These are phyloP conservation scores for Euphydryas editha DNA, from an alignment of 2,888 invertebrate species.

Conservation along the genomic window DNA sequence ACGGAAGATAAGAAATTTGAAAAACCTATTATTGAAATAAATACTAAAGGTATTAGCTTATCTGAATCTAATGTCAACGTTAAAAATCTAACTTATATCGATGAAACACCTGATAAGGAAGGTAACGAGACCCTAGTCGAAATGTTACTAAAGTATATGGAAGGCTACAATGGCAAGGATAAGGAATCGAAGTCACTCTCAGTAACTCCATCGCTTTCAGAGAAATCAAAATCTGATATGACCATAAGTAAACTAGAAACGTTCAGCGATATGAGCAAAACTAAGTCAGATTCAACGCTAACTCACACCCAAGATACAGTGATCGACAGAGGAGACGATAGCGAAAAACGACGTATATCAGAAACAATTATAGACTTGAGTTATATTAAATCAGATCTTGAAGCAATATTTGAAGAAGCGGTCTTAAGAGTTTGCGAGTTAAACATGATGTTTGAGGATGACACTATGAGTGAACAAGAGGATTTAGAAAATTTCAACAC, in stretches of 20 bases:
- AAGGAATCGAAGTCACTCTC: constrained; percentile 62
- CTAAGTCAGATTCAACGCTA: constrained; percentile 76
- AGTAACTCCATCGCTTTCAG: constrained; percentile 69
- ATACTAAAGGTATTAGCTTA: constrained; percentile 59
- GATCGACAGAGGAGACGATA: constrained; percentile 64
- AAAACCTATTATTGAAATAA: constrained; percentile 65
- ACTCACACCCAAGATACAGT: constrained; percentile 78
- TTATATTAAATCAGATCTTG: constrained; percentile 70
- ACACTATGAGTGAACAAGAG: constrained; percentile 74
- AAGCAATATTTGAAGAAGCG: constrained; percentile 70
- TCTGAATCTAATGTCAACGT: constrained; percentile 72
- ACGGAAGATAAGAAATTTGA: constrained; percentile 61
- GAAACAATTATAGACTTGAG: constrained; percentile 75
- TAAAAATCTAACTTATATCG: constrained; percentile 69
- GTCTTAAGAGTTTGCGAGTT: constrained; percentile 57
- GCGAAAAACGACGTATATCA: constrained; percentile 66
- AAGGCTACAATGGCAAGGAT: constrained; percentile 64
- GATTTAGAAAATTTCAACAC: constrained; percentile 71
- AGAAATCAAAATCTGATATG: constrained; percentile 76
- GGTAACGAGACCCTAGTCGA: constrained; percentile 71
- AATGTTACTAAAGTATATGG: constrained; percentile 78
- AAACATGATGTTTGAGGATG: constrained; percentile 56
- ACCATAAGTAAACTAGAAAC: constrained; percentile 76
- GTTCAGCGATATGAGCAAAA: constrained; percentile 75
- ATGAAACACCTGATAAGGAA: constrained; percentile 76